phyloP scores from a whole-genome alignment of 2,888 invertebrate species.

The Coelopa pilipes region DNA sequence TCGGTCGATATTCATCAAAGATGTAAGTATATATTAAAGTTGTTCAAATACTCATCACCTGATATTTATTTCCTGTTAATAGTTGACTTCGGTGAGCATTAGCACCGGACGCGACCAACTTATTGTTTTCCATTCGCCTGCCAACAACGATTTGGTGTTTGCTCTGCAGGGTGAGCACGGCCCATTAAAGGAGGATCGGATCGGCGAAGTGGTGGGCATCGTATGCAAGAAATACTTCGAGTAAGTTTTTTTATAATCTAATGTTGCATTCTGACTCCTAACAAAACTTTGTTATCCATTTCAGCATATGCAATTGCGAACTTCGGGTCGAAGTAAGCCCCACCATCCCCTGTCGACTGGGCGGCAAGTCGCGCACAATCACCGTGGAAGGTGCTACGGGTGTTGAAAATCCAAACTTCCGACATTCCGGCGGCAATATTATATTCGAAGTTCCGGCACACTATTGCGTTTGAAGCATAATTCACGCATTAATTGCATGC shows the following conservation, averaged over 20 bases:
- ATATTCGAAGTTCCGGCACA: slow-evolving; percentile 66
- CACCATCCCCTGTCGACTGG: slow-evolving; percentile 84
- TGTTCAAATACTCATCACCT: not conserved
- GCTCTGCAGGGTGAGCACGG: slow-evolving; percentile 71
- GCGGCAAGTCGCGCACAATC: slow-evolving; percentile 76
- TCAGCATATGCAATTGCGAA: slow-evolving; percentile 76
- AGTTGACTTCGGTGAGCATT: slow-evolving; percentile 87
- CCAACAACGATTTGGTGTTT: slow-evolving; percentile 90
- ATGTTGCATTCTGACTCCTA: not conserved
- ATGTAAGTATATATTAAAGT: slow-evolving; percentile 68
- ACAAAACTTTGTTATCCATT: slow-evolving; percentile 36
- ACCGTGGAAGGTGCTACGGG: slow-evolving; percentile 62
- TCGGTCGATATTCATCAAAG: slow-evolving; percentile 82
- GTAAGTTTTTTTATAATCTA: slow-evolving; percentile 70
- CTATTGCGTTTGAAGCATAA: slow-evolving; percentile 57
- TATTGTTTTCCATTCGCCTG: slow-evolving; percentile 84
- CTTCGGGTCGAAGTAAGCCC: slow-evolving; percentile 78
- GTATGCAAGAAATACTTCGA: slow-evolving; percentile 79
- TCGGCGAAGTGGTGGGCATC: slow-evolving; percentile 89
- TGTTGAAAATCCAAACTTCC: slow-evolving; percentile 63
- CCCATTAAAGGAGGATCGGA: slow-evolving; percentile 74
- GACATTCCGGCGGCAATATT: slow-evolving; percentile 61
- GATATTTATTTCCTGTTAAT: slow-evolving; percentile 30
- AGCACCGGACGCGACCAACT: slow-evolving; percentile 89
- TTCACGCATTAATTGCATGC: not conserved